Evolutionary conservation across 2,888 invertebrate species (phyloP).

Genomic region (Amiota mariae): DNA sequence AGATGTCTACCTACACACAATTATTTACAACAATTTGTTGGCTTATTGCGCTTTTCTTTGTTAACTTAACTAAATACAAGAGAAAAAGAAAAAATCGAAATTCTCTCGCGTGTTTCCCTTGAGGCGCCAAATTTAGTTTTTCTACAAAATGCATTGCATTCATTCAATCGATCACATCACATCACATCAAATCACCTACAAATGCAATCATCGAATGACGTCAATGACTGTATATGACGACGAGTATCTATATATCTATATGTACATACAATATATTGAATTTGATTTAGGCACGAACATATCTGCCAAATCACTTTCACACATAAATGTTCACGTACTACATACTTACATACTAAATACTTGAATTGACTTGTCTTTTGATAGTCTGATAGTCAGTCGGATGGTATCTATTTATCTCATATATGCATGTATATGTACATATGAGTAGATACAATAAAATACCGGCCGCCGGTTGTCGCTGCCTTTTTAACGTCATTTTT

Average conservation of each 20-base stretch:
- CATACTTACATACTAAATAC: too few relatives aligned
- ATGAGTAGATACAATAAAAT: not conserved
- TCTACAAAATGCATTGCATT: not conserved
- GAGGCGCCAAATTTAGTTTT: not conserved
- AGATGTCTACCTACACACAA: not conserved
- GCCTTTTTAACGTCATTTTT: too few relatives aligned
- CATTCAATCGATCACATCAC: conserved; percentile 6
- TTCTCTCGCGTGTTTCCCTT: conserved; percentile 8
- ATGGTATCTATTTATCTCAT: too few relatives aligned
- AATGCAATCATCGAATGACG: conserved; percentile 8
- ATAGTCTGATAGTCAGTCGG: too few relatives aligned
- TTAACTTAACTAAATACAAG: not conserved
- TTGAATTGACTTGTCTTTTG: not conserved
- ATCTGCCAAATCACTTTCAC: conserved; percentile 2
- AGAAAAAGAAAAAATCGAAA: not conserved
- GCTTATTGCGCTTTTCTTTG: conserved; percentile 6
- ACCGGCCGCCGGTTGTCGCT: not conserved
- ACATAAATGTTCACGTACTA: not conserved
- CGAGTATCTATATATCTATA: not conserved
- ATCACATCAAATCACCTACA: not conserved
- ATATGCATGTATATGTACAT: too few relatives aligned
- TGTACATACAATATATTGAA: not conserved
- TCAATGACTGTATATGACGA: conserved; percentile 1
- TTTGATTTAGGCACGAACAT: conserved; percentile 1
- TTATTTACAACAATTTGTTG: not conserved